Base-by-base conservation (phyloP, 2,797 vertebrate genomes). In the Pseudochaenichthys georgianus region DNA sequence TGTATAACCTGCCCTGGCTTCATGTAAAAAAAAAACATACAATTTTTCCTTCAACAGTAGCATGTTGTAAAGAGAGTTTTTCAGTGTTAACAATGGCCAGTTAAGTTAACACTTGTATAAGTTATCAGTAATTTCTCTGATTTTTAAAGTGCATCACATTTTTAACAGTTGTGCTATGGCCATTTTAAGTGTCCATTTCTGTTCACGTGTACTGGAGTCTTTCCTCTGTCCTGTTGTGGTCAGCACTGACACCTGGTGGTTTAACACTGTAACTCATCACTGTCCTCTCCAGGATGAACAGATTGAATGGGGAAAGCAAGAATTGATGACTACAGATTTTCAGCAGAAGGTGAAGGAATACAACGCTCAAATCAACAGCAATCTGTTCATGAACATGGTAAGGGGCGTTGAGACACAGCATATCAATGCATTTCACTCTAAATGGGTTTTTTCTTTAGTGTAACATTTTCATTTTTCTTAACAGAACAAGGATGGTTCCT, bases 321-420 rank as follows among this genome's bases (percentile, higher is more conserved):
- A 96, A 82, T 87, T 97, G 86, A 96, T 96, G 12, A 88, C 93
- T 77, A 87, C 90, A 45, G 97, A 98, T 48, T 93, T 94, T 78
- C 97, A 97, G 87, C 96, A 97, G 94, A 96, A 97, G 77, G 96
- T 99, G 86, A 98, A 96, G 89, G 97, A 98, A 67, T 99, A 98
- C 92, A 99, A 99, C 42, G 92, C 96, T 74, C 97, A 98, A 85
- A 97, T 99, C 92, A 97, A 99, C 91, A 98, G 97, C 92, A 99
- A 99, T 84, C 96, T 99, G 78, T 98, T 99, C 93, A 99, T 99
- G 98, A 97, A 97, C 88, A 89, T 96, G 96, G 98, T 99, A 92
- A 77, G 95, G 85, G 7, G 5, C 17, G 12, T 17, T 5, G 11
- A 45, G 54, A 73, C 0, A 55, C 28, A 43, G 16, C 19, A 19